phyloP scores from a whole-genome alignment of 2,888 invertebrate species.

The Eupeodes latifasciatus region DNA sequence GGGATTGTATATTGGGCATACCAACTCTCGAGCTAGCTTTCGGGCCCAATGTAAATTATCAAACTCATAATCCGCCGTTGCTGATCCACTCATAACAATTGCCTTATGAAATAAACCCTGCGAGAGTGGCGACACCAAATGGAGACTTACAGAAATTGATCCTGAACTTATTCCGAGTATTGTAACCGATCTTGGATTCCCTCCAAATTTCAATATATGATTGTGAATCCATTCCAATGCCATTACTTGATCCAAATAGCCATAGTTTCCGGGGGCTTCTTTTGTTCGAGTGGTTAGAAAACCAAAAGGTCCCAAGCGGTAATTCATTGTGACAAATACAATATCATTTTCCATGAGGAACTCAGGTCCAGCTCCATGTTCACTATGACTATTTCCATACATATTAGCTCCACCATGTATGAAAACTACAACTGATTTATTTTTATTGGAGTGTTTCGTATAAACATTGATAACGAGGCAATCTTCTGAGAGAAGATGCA shows the following conservation, averaged over 20 bases:
- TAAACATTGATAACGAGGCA: constrained; percentile 88
- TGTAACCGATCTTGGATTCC: constrained; percentile 87
- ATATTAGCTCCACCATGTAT: constrained; percentile 81
- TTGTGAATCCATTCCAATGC: constrained; percentile 87
- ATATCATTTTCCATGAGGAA: constrained; percentile 81
- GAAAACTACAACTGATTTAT: constrained; percentile 79
- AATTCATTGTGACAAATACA: constrained; percentile 81
- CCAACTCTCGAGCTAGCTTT: constrained; percentile 86
- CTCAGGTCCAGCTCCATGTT: constrained; percentile 81
- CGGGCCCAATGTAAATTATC: constrained; percentile 85
- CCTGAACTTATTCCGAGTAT: constrained; percentile 87
- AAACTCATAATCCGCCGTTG: constrained; percentile 85
- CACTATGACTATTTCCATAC: constrained; percentile 79
- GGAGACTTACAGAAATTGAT: constrained; percentile 84
- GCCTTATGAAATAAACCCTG: constrained; percentile 88
- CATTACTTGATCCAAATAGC: constrained; percentile 88
- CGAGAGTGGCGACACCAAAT: constrained; percentile 87
- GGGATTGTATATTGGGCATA: constrained; percentile 86
- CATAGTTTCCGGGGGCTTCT: constrained; percentile 88
- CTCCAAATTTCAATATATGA: constrained; percentile 88
- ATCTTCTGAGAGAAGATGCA: constrained; percentile 85
- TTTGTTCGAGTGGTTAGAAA: constrained; percentile 87
- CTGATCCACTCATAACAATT: constrained; percentile 88
- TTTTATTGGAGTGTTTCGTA: constrained; percentile 77
- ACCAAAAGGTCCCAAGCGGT: constrained; percentile 83